phyloP scores from a whole-genome alignment of 2,113 vertebrate genomes.

The Neodon shergylaensis region DNA sequence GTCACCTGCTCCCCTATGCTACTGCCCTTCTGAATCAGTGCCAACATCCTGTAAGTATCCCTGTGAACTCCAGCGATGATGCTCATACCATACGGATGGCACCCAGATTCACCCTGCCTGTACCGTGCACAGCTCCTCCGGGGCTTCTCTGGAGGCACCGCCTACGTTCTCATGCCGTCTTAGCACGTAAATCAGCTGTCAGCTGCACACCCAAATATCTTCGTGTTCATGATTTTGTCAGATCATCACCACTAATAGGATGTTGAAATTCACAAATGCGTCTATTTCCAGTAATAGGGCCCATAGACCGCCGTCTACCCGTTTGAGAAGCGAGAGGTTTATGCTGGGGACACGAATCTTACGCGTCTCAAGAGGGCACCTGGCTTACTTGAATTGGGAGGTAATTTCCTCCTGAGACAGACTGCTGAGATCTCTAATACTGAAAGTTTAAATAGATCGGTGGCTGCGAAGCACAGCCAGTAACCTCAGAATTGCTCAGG shows the following conservation, averaged over 20 bases:
- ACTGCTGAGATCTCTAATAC: constrained; percentile 67
- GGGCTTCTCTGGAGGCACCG: neutral
- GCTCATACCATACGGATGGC: fast-evolving
- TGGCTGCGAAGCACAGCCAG: constrained; percentile 41
- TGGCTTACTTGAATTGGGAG: constrained; percentile 62
- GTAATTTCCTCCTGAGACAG: constrained; percentile 61
- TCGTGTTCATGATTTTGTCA: constrained; percentile 66
- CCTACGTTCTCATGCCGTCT: neutral
- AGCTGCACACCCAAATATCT: constrained; percentile 73
- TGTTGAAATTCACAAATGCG: constrained; percentile 68
- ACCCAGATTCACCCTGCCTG: neutral
- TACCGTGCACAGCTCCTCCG: neutral
- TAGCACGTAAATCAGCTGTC: constrained; percentile 59
- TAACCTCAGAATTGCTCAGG: constrained; percentile 61
- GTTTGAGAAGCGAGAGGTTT: constrained; percentile 58
- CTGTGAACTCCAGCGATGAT: neutral
- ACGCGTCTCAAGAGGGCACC: constrained; percentile 64
- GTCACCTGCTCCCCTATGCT: neutral
- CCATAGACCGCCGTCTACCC: constrained; percentile 1
- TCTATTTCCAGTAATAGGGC: constrained; percentile 67
- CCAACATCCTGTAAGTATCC: neutral
- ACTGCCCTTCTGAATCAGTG: neutral
- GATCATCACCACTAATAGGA: constrained; percentile 68
- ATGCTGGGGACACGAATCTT: constrained; percentile 35
- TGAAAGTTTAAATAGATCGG: constrained; percentile 64